Percentiles rank a stretch among this genome's conserved stretches.
Evolutionary conservation across 53 echinoderm and acorn worm genomes (phyloP).

Genomic region (Echinometra lucunter): DNA sequence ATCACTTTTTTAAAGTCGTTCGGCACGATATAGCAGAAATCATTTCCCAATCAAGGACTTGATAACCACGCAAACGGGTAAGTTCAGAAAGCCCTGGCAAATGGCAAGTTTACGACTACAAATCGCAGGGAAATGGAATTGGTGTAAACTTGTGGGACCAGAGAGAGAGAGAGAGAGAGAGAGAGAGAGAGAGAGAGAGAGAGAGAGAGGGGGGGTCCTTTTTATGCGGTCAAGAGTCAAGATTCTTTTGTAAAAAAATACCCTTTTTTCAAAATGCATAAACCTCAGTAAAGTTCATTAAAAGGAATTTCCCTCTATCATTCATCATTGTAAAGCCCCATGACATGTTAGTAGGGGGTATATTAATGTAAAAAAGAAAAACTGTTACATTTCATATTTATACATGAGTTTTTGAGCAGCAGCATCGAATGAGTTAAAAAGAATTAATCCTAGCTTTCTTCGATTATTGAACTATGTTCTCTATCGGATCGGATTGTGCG

Average conservation of each 20-base stretch:
- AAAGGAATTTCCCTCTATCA: neutral
- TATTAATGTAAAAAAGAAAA: neutral
- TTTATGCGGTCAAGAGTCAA: conserved; percentile 14
- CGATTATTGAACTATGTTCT: no score
- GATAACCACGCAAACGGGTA: neutral
- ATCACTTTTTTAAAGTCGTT: conserved; percentile 54
- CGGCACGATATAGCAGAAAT: conserved; percentile 45
- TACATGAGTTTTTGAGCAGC: no score
- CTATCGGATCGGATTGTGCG: no score
- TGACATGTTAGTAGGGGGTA: neutral
- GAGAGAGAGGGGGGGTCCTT: neutral
- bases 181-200: no score
- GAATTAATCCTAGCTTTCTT: no score
- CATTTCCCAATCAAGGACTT: conserved; percentile 32
- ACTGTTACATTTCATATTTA: neutral
- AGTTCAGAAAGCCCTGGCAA: conserved; percentile 27
- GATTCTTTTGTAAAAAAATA: neutral
- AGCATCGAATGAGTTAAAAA: no score
- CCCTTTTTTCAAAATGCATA: neutral
- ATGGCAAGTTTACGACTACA: conserved; percentile 64
- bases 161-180: neutral
- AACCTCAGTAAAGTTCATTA: neutral
- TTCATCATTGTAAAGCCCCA: neutral
- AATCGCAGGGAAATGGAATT: conserved; percentile 55
- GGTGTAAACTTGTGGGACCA: conserved; percentile 34